Conservation (phyloP, 2,113 vertebrate genomes). For the Macrotus californicus region DNA sequence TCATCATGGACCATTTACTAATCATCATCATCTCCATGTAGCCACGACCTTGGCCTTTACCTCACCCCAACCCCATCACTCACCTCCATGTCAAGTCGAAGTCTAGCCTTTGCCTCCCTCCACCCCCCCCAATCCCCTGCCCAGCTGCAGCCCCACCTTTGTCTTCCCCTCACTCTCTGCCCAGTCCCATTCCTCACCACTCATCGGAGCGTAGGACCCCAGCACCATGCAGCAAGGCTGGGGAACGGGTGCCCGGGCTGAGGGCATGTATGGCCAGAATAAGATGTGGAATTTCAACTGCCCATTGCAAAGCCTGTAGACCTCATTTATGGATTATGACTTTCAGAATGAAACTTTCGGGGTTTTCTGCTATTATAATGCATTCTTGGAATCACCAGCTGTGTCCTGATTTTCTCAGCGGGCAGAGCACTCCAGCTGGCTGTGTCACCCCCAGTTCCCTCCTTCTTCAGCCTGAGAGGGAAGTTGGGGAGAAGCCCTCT, state of each 20-base stretch:
- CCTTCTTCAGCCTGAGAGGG: constrained; percentile 7
- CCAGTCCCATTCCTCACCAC: not conserved
- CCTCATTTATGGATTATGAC: not conserved
- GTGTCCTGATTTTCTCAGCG: not conserved
- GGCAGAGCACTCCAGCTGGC: not conserved
- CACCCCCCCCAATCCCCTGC: no score
- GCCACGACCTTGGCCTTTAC: no score
- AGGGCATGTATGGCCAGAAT: not conserved
- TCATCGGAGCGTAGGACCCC: not conserved
- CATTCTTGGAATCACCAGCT: not conserved
- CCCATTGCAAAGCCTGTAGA: not conserved
- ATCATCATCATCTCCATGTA: not conserved
- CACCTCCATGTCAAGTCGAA: not conserved
- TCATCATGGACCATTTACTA: not conserved
- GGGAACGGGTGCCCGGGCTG: not conserved
- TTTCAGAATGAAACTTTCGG: not conserved
- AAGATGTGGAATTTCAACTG: not conserved
- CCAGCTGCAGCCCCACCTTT: not conserved
- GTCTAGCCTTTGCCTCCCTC: not conserved
- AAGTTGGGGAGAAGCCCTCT: constrained; percentile 37
- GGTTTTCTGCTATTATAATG: not conserved
- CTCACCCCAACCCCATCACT: not conserved
- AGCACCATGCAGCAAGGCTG: fast-evolving
- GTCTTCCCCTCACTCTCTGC: not conserved
- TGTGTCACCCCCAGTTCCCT: not conserved